Conservation (phyloP, 2,888 invertebrate genomes). For the Tetragnatha montana region DNA sequence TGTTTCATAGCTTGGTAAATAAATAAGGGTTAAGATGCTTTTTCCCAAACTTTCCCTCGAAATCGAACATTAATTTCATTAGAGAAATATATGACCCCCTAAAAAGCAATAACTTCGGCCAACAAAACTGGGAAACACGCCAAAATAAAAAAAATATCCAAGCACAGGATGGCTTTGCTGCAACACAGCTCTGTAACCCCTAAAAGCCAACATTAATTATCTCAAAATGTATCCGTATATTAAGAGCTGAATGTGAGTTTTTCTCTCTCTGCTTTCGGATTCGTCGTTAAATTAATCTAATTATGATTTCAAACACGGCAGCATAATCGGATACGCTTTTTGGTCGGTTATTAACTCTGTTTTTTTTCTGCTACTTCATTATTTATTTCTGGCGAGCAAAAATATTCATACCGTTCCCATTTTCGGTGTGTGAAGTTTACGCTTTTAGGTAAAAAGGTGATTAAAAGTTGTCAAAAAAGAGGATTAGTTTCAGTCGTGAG, state of each 20-base stretch:
- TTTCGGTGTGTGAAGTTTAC: slow-evolving; percentile 25
- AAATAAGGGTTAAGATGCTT: no score
- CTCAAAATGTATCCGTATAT: slow-evolving; percentile 37
- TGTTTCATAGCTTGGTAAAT: no score
- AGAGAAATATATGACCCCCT: no score
- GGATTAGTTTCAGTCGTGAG: no score
- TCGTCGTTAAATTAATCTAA: slow-evolving; percentile 62
- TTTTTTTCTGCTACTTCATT: slow-evolving; percentile 10
- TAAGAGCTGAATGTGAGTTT: slow-evolving; percentile 50
- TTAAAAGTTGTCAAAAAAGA: slow-evolving; percentile 45
- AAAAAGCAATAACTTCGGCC: no score
- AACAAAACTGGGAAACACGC: no score
- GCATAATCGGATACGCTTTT: slow-evolving; percentile 55
- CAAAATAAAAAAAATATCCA: no score
- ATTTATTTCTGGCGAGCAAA: neutral
- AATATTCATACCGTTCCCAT: neutral
- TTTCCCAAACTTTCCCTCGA: no score
- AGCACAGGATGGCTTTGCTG: no score
- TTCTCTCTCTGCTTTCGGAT: neutral
- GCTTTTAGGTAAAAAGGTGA: slow-evolving; percentile 33
- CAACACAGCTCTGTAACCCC: neutral
- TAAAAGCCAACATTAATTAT: slow-evolving; percentile 51
- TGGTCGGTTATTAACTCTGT: slow-evolving; percentile 32
- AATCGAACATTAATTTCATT: no score
- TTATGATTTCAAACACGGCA: slow-evolving; percentile 57